Evolutionary conservation across 1,140 invertebrate species (phyloP).

Genomic region (Muscidifurax raptorellus): DNA sequence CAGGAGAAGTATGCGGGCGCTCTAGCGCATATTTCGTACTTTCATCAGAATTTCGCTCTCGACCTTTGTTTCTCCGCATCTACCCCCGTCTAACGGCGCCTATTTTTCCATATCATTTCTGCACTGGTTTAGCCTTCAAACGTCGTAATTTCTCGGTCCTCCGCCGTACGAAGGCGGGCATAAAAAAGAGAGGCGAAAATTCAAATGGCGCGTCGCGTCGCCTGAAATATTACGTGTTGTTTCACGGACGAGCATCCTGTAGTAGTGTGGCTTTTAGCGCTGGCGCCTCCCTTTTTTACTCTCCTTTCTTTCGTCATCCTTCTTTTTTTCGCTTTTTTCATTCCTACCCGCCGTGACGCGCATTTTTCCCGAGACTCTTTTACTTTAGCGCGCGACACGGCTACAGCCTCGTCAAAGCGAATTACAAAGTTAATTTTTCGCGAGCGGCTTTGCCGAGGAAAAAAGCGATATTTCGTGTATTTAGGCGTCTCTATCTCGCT

Average conservation of each 20-base stretch:
- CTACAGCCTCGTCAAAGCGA: neutral
- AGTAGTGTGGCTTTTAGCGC: neutral
- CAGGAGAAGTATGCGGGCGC: neutral
- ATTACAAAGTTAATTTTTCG: constrained; percentile 11
- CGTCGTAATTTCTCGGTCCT: neutral
- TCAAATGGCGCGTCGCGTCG: neutral
- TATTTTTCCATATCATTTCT: neutral
- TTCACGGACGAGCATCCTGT: neutral
- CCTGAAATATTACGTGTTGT: constrained; percentile 21
- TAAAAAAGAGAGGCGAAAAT: neutral
- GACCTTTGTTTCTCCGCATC: neutral
- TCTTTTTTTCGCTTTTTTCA: neutral
- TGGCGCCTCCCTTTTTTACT: neutral
- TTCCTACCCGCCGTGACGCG: neutral
- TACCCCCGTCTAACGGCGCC: no score
- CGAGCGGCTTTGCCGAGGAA: no score
- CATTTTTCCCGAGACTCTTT: neutral
- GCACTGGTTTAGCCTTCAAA: neutral
- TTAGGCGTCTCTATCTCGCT: no score
- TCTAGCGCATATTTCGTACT: neutral
- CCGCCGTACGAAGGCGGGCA: neutral
- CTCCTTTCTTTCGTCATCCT: neutral
- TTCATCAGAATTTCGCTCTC: neutral
- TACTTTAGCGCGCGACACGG: neutral
- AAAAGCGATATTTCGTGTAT: no score